A percentile compares a stretch with the other conserved stretches of the same genome.
Evolutionary conservation across 2,888 invertebrate species (phyloP).

Genomic region (Netelia virgata): DNA sequence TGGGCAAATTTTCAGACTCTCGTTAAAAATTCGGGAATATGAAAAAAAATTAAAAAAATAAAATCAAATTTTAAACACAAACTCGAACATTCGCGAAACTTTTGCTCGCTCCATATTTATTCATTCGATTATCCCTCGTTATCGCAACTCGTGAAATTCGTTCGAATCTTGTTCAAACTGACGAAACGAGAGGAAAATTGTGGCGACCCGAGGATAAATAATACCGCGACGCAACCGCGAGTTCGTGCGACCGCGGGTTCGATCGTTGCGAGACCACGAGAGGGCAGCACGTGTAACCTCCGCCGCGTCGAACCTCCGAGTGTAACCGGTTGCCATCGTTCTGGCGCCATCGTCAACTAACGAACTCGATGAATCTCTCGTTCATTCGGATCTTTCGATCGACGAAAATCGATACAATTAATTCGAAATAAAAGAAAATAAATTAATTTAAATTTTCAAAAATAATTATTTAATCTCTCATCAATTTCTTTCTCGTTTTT

Average conservation of each 20-base stretch:
- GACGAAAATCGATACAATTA: background rate
- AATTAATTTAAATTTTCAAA: too few species aligned
- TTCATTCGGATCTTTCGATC: background rate
- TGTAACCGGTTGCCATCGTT: constrained; percentile 52
- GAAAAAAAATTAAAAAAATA: too few species aligned
- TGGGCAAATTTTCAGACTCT: too few species aligned
- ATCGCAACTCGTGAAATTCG: constrained; percentile 16
- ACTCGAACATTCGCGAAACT: too few species aligned
- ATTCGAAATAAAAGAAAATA: background rate
- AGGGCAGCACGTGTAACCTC: background rate
- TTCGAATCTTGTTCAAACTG: constrained; percentile 4
- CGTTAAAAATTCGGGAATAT: background rate
- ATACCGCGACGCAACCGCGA: constrained; percentile 22
- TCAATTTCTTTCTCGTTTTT: too few species aligned
- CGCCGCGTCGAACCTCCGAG: constrained; percentile 41
- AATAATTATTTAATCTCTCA: too few species aligned
- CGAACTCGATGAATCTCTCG: constrained; percentile 8
- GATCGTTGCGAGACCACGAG: constrained; percentile 17
- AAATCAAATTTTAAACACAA: too few species aligned
- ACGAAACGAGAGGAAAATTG: constrained; percentile 31
- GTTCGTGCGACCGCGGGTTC: constrained; percentile 9
- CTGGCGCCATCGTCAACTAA: constrained; percentile 43
- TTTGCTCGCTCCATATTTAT: too few species aligned
- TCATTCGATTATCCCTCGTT: background rate
- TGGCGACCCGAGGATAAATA: constrained; percentile 36